Conservation (phyloP, 2,113 vertebrate species). For the Meles meles region DNA sequence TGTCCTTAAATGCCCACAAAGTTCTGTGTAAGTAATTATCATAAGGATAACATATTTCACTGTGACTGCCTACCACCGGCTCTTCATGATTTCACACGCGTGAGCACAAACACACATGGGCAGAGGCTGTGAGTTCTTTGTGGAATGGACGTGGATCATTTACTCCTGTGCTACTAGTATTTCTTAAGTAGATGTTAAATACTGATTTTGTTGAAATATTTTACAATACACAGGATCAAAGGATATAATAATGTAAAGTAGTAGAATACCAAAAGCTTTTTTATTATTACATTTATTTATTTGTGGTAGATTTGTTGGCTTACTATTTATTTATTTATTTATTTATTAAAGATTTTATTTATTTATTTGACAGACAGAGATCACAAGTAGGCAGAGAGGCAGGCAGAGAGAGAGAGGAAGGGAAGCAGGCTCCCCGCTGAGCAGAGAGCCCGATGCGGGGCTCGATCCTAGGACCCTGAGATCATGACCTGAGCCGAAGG, state of each 20-base stretch:
- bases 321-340: not conserved
- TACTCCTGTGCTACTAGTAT: not conserved
- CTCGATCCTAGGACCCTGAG: too few species aligned
- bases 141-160: accelerated
- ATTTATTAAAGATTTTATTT: too few species aligned
- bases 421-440: too few species aligned
- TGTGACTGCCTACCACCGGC: not conserved
- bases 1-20: not conserved
- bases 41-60: not conserved
- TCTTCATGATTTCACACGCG: too few species aligned
- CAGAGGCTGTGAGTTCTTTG: not conserved
- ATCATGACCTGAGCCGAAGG: too few species aligned
- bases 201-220: not conserved
- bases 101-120: accelerated
- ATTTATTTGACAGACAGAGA: too few species aligned
- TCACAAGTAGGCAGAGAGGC: too few species aligned
- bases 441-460: too few species aligned
- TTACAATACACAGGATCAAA: not conserved
- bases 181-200: not conserved
- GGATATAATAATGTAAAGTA: not conserved
- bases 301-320: not conserved
- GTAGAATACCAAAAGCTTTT: not conserved
- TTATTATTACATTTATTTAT: not conserved
- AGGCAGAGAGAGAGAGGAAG: too few species aligned
- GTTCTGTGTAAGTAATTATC: not conserved